A percentile compares a stretch with the other conserved stretches of the same genome.
Evolutionary conservation across 2,888 invertebrate species (phyloP).

Genomic region (Pasiphila rectangulata): DNA sequence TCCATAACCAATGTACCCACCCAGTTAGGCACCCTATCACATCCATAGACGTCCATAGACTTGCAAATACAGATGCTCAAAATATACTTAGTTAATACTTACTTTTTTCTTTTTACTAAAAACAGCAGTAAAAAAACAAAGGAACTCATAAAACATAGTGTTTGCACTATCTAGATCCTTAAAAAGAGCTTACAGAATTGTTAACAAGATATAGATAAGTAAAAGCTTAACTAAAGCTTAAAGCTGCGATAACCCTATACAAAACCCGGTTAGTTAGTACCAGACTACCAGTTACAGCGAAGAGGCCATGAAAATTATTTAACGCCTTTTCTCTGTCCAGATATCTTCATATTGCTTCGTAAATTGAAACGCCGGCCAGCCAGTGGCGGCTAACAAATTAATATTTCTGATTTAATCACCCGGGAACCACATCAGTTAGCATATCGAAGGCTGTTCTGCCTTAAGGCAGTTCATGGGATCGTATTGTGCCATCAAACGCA

Average conservation of each 20-base stretch:
- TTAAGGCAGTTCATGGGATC: too few species aligned
- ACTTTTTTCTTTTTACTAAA: too few species aligned
- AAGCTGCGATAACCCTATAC: slow-evolving; percentile 47
- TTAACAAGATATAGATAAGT: neutral
- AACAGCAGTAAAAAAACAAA: too few species aligned
- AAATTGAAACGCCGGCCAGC: slow-evolving; percentile 25
- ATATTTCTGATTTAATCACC: slow-evolving; percentile 28
- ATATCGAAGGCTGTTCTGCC: neutral
- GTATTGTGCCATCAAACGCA: too few species aligned
- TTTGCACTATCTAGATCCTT: too few species aligned
- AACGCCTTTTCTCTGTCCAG: slow-evolving; percentile 76
- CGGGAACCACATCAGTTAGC: slow-evolving; percentile 1
- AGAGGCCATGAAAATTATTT: slow-evolving; percentile 74
- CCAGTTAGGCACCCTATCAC: too few species aligned
- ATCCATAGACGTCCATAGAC: too few species aligned
- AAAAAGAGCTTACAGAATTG: neutral
- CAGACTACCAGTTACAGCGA: too few species aligned
- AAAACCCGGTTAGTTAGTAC: slow-evolving; percentile 56
- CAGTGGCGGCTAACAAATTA: slow-evolving; percentile 30
- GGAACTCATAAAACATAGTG: too few species aligned
- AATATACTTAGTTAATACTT: too few species aligned
- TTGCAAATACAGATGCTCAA: too few species aligned
- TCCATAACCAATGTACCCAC: too few species aligned
- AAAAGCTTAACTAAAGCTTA: neutral
- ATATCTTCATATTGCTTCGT: slow-evolving; percentile 61